Percentiles rank a stretch among this genome's conserved stretches.
These are phyloP conservation scores for Crocallis elinguaria DNA, from an alignment of 2,888 invertebrate species.

Conservation along the genomic window DNA sequence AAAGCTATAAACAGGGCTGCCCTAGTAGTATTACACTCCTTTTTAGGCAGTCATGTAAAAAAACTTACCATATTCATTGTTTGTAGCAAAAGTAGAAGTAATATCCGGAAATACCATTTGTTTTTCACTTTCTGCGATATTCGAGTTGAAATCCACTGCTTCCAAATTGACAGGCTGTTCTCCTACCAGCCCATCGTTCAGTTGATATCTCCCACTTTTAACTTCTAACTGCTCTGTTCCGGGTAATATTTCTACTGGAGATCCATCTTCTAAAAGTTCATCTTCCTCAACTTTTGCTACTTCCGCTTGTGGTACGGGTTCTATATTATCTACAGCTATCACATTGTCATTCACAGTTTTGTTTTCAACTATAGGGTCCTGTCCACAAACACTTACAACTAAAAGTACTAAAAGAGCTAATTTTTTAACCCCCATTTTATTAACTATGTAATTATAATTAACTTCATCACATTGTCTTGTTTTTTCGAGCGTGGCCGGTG, in stretches of 20 bases:
- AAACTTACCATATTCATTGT: slow-evolving; percentile 70
- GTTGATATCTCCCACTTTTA: slow-evolving; percentile 74
- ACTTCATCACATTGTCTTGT: slow-evolving; percentile 66
- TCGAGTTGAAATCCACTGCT: slow-evolving; percentile 55
- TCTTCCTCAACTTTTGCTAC: slow-evolving; percentile 43
- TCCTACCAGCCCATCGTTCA: slow-evolving; percentile 62
- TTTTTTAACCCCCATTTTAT: slow-evolving; percentile 72
- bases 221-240: slow-evolving; percentile 55
- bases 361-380: slow-evolving; percentile 59
- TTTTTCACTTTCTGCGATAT: slow-evolving; percentile 61
- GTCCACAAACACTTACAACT: slow-evolving; percentile 71
- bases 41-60: no score
- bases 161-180: slow-evolving; percentile 59
- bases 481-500: slow-evolving; percentile 66
- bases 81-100: slow-evolving; percentile 58
- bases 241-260: slow-evolving; percentile 59
- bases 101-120: slow-evolving; percentile 56
- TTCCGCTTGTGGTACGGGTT: slow-evolving; percentile 29
- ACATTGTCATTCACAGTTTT: slow-evolving; percentile 53
- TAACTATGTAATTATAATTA: slow-evolving; percentile 45
- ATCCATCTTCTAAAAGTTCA: slow-evolving; percentile 44
- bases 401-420: slow-evolving; percentile 63
- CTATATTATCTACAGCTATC: slow-evolving; percentile 39
- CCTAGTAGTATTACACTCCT: no score
- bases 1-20: no score